Conservation (phyloP, 2,888 invertebrate species). For the Trissoscelio sp. region DNA sequence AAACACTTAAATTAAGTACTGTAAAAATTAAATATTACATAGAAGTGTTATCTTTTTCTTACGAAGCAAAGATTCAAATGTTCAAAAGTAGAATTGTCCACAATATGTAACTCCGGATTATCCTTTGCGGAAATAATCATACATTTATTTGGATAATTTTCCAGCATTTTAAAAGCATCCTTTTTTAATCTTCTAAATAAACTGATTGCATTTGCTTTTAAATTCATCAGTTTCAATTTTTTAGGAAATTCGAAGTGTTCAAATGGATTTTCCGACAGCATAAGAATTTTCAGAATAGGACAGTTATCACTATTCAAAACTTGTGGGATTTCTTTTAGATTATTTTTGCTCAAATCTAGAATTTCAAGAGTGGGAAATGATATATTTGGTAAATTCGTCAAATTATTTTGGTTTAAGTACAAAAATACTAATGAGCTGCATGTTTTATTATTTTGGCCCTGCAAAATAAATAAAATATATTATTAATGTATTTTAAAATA, state of each 20-base stretch:
- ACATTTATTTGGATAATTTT: conserved; percentile 78
- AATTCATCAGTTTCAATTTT: no score
- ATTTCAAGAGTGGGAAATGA: conserved; percentile 83
- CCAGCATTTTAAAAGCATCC: conserved; percentile 84
- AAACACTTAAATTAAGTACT: no score
- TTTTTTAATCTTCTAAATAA: conserved; percentile 76
- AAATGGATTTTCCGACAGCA: conserved; percentile 85
- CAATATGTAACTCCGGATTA: conserved; percentile 83
- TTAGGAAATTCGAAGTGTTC: no score
- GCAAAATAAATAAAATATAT: conserved; percentile 25
- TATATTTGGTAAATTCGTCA: conserved; percentile 83
- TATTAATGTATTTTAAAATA: no score
- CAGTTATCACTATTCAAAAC: conserved; percentile 83
- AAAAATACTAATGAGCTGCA: conserved; percentile 70
- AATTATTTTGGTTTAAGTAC: conserved; percentile 77
- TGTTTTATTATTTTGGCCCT: conserved; percentile 51
- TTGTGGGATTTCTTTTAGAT: conserved; percentile 84
- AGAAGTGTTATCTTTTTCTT: conserved; percentile 74
- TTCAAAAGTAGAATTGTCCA: conserved; percentile 79
- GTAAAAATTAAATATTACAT: no score
- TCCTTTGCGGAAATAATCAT: conserved; percentile 84
- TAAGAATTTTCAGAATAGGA: conserved; percentile 84
- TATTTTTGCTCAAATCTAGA: conserved; percentile 85
- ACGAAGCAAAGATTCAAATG: conserved; percentile 85
- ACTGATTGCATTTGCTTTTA: conserved; percentile 79